Conservation (phyloP, 2,113 vertebrate species). For the Corythornis vintsioides region DNA sequence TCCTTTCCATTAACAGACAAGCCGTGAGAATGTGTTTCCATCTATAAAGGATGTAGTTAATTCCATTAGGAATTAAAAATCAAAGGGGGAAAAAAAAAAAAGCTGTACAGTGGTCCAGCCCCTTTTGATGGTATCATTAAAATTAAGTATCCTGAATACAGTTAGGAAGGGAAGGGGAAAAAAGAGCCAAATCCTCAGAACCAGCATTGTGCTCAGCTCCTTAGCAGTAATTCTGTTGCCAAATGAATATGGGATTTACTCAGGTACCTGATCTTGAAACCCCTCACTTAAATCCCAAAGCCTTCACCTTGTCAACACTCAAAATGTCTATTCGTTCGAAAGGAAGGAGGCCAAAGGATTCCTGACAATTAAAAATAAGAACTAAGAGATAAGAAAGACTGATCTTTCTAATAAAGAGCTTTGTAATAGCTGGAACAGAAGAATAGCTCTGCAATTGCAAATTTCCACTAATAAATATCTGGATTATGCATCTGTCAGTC, state of each 20-base stretch:
- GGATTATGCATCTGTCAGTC: neutral
- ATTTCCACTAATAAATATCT: neutral
- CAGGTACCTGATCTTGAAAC: neutral
- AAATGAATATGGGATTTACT: neutral
- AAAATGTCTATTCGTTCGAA: neutral
- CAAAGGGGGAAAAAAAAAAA: neutral
- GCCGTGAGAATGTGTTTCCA: neutral
- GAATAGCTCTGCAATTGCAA: neutral
- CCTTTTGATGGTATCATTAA: neutral
- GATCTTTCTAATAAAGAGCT: neutral
- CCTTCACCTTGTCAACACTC: neutral
- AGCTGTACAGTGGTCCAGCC: neutral
- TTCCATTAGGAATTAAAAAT: neutral
- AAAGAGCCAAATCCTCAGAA: neutral
- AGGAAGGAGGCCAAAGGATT: neutral
- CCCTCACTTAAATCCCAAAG: neutral
- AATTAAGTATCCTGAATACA: neutral
- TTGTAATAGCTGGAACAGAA: neutral
- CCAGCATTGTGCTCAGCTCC: neutral
- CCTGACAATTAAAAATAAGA: neutral
- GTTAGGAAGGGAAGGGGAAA: neutral
- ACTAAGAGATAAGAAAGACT: neutral
- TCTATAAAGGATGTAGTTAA: neutral
- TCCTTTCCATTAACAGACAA: neutral
- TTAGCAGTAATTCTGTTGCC: rapidly evolving